Evolutionary conservation across 1,140 invertebrate genomes (phyloP), one percentile per base, ranked within the genome.

Genomic region (Lordiphosa collinella): DNA sequence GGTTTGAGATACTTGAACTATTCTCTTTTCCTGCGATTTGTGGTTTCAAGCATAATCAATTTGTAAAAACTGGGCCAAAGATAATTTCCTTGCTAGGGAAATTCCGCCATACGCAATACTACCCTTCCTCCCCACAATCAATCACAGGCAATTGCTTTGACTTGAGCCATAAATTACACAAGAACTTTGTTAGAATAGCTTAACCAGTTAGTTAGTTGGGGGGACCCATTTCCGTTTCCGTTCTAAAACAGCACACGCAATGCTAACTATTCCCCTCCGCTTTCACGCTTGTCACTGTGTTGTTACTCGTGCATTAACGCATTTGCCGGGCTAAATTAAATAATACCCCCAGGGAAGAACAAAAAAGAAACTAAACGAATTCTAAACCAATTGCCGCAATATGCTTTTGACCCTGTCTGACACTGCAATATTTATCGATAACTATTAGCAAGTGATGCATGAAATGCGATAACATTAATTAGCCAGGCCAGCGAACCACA

Each of bases 401-500:
- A 41, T 49, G 47, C 44, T 12, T 32, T 38, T 36, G 35, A 46
- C 13, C 18, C 14, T 34, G 38, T 22, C 62, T 64, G 67, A 62
- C 72, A 50, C 56, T 72, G 53, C 80, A 76, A 84, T 82, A 82
- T 82, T 69, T 84, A 72, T 82, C 72, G 78, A 82, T 82, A 82
- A 82, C 78, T 84, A 84, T 84, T 82, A 84, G 67, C 78, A 71
- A 66, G 67, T 60, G 78, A 84, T 82, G 78, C 78, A 84, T 84
- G 68, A 84, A 82, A 84, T 82, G 72, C 68, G 78, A 82, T 82
- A 82, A 84, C 72, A 84, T 82, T 84, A 84, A 82, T 82, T 84
- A 82, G 78, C 54, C 62, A 41, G 49, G 38, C 43, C 46, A 55
- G 36, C 58, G 43, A 32, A 22, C 67, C 56, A 59, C 68, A 74